Evolutionary conservation across 2,113 vertebrate genomes (phyloP), one percentile per base, ranked within the genome.

Genomic region (Chitala chitala): DNA sequence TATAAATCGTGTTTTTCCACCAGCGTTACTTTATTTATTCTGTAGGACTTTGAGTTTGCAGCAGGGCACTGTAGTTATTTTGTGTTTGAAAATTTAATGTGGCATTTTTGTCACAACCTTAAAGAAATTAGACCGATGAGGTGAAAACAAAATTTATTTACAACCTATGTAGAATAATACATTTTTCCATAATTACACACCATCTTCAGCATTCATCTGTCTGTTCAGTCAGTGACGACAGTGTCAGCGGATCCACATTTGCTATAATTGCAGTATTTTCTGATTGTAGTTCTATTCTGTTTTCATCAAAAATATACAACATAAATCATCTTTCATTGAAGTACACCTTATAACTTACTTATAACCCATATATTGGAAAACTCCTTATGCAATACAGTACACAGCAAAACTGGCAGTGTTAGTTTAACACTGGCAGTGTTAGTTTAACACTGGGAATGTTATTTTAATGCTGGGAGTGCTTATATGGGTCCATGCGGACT

Each of bases 111-210:
- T 51, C 7, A 51, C n/a, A 29, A 48, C 12, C 4, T 10, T 61
- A 31, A 5, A 63, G 42, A 51, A 20, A 33, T 12, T 22, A 20
- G 29, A 51, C 50, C 26, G 76, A 77, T 76, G 73, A 42, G 75
- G 73, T 87, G 63, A 86, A 89, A 87, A 69, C 78, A 82, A 86
- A 63, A 56, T 88, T 89, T 89, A 90, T 89, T 91, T 86, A 89
- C 86, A 90, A 81, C 77, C 76, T 81, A 82, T 77, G 86, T 86
- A 88, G 82, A 86, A 87, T 75, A 78, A 80, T 75, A 70, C 69
- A 81, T 73, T 81, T 59, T 85, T 46, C n/a, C n/a, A n/a, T n/a
- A n/a, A n/a, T 50, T 68, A 38, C 64, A 44, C 64, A 48, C 38
- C 38, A 20, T 26, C 29, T n/a, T 58, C 17, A 46, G 29, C 9